phyloP scores from a whole-genome alignment of 2,113 vertebrate species.

The Passerina amoena region DNA sequence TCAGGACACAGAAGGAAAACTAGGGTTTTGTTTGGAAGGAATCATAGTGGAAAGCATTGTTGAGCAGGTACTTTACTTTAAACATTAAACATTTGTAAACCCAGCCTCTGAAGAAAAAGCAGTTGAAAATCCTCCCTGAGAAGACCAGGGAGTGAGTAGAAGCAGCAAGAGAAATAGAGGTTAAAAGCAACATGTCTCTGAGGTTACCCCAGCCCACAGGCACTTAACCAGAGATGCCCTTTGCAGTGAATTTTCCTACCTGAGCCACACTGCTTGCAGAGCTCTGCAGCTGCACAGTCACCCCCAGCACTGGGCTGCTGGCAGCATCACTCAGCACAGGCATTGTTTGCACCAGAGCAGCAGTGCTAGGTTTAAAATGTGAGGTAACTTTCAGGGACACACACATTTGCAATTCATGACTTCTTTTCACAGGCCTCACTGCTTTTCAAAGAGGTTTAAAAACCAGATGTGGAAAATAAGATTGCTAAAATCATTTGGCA shows the following conservation, averaged over 20 bases:
- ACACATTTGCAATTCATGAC: constrained; percentile 37
- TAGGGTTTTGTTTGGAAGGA: background rate
- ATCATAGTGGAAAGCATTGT: background rate
- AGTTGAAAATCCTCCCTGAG: background rate
- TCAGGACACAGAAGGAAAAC: background rate
- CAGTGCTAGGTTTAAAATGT: constrained; percentile 3
- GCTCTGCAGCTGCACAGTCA: background rate
- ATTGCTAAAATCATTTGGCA: constrained; percentile 57
- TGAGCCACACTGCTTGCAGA: background rate
- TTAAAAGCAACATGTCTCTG: background rate
- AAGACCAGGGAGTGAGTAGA: background rate
- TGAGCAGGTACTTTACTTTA: background rate
- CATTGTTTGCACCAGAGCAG: background rate
- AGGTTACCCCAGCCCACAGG: background rate
- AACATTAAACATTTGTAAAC: background rate
- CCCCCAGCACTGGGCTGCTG: background rate
- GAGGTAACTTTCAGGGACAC: background rate
- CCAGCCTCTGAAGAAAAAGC: background rate
- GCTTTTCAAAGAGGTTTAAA: constrained; percentile 57
- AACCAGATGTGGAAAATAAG: constrained; percentile 59
- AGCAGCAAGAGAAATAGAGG: background rate
- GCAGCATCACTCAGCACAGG: background rate
- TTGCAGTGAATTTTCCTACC: background rate
- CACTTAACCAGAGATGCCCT: background rate
- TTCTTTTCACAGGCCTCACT: constrained; percentile 26